A percentile compares a stretch with the other conserved stretches of the same genome.
Conservation (phyloP, 2,888 invertebrate genomes). For the Allophyes oxyacanthae region DNA sequence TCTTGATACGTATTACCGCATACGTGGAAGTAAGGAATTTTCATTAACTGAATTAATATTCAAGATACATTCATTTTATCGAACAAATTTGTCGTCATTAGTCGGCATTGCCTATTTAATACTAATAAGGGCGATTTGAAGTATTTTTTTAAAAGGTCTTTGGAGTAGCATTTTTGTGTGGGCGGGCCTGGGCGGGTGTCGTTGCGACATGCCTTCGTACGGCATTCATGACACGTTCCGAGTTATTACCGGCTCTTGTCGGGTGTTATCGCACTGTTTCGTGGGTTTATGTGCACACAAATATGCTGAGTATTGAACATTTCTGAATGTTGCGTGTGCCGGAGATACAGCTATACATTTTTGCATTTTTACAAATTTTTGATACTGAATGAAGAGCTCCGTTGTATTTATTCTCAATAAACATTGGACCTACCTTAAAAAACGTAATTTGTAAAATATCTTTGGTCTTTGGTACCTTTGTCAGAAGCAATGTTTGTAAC, state of each 20-base stretch:
- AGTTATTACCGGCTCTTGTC: conserved; percentile 51
- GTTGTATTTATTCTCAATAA: no score
- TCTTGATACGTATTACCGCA: conserved; percentile 27
- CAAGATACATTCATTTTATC: conserved; percentile 54
- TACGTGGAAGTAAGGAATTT: conserved; percentile 42
- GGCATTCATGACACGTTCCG: conserved; percentile 45
- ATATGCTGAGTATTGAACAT: not conserved
- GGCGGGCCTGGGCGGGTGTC: conserved; percentile 44
- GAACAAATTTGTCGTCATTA: conserved; percentile 58
- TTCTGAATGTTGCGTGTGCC: no score
- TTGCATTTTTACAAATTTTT: no score
- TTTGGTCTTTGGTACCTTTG: no score
- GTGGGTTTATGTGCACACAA: conserved; percentile 35
- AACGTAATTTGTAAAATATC: no score
- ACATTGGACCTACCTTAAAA: no score
- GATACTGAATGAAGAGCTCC: no score
- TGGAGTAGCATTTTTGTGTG: conserved; percentile 42
- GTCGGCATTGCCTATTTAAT: conserved; percentile 50
- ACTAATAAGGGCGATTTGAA: conserved; percentile 56
- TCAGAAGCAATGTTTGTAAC: not conserved
- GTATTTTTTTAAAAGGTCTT: conserved; percentile 52
- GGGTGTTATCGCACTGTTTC: conserved; percentile 48
- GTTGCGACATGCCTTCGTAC: conserved; percentile 27
- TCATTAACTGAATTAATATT: conserved; percentile 57
- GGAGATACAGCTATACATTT: no score